Evolutionary conservation across 2,797 vertebrate species (phyloP), one percentile per base, ranked within the genome.

Genomic region (Xyrichtys novacula): DNA sequence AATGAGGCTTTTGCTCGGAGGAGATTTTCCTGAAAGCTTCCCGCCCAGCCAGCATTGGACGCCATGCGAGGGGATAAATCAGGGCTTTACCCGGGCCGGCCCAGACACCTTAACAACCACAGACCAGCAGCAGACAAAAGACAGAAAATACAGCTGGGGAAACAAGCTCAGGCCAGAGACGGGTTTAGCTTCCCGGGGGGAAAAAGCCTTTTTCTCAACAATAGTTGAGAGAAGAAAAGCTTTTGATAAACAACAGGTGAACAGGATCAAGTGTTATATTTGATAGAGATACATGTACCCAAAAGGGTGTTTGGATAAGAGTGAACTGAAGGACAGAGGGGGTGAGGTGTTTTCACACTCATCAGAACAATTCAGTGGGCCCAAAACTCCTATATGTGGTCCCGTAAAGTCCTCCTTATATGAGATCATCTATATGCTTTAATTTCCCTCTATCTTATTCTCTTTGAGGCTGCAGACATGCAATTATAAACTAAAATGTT

Each of bases 1-100:
- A 82, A 69, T 20, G 57, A 48, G 48, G 23, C 29, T 55, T 79
- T 79, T 40, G 60, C 64, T 71, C 55, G 50, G 38, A 65, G 71
- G 54, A 70, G 64, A 73, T 78, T 78, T n/a, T 80, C 62, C 71
- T 52, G 65, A 83, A 77, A 60, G 60, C 44, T 54, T 46, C 54
- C 28, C 56, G 64, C 40, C 55, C 56, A 31, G 60, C 48, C 79
- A 57, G 79, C 73, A 63, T 66, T 65, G 54, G 64, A 25, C 23
- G 65, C 63, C 59, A 60, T 46, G 52, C 6, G 16, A 76, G 69
- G 65, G 79, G 68, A 88, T 85, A 65, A 89, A 86, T 80, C 81
- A 67, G 55, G 71, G 64, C 78, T 88, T 82, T 80, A 65, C 52
- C 78, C 8, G n/a, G 76, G 65, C 74, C 43, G 1, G 54, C 52